A percentile compares a stretch with the other conserved stretches of the same genome.
Conservation (phyloP, 2,888 invertebrate genomes). For the Trichopria drosophilae region DNA sequence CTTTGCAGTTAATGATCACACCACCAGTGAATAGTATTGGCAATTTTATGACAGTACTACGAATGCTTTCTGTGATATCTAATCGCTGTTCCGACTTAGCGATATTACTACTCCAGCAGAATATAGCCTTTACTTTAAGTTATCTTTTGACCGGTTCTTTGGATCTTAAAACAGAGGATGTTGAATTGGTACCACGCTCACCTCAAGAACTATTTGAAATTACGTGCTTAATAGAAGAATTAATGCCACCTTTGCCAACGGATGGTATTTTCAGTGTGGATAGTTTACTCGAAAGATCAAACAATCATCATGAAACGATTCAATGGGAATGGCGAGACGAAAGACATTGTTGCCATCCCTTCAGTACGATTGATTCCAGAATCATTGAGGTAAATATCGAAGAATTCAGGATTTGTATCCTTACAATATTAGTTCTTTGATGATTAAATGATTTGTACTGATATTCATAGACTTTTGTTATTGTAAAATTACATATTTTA, state of each 20-base stretch:
- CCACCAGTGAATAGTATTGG: slow-evolving; percentile 94
- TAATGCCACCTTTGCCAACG: slow-evolving; percentile 93
- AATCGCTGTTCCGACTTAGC: slow-evolving; percentile 93
- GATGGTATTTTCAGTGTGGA: slow-evolving; percentile 97
- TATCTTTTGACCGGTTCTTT: slow-evolving; percentile 91
- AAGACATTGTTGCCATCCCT: slow-evolving; percentile 86
- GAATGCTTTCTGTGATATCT: slow-evolving; percentile 96
- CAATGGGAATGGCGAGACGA: slow-evolving; percentile 99
- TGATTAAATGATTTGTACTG: neutral
- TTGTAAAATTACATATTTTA: too few species aligned
- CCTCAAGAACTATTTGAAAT: slow-evolving; percentile 98
- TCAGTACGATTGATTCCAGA: slow-evolving; percentile 89
- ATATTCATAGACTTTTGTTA: too few species aligned
- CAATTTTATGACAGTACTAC: slow-evolving; percentile 93
- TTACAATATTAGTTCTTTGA: slow-evolving; percentile 7
- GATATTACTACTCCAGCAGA: slow-evolving; percentile 86
- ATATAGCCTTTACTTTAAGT: slow-evolving; percentile 93
- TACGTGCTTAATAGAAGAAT: slow-evolving; percentile 93
- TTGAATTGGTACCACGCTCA: slow-evolving; percentile 85
- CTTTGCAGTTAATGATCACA: slow-evolving; percentile 78
- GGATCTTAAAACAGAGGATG: slow-evolving; percentile 66
- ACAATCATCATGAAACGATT: slow-evolving; percentile 72
- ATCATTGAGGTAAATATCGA: slow-evolving; percentile 76
- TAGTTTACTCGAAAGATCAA: slow-evolving; percentile 77
- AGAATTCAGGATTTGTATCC: neutral